Evolutionary conservation across 2,888 invertebrate genomes (phyloP).

Genomic region (Euproctis similis): DNA sequence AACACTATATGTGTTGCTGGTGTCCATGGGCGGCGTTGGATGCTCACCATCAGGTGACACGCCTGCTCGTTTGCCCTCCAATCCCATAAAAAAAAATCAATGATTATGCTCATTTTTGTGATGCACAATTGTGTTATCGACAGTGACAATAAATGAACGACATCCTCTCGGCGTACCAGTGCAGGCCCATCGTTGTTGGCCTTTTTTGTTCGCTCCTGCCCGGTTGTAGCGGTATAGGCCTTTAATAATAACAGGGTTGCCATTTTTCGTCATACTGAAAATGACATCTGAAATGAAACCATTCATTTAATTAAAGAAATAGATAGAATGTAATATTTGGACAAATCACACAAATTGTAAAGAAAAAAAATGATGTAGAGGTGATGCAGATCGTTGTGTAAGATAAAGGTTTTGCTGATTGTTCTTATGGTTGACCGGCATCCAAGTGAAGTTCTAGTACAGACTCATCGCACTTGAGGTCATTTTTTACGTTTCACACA

Average conservation of each 20-base stretch:
- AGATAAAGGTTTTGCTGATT: no score
- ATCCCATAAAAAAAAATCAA: no score
- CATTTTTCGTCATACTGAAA: conserved; percentile 11
- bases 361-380: no score
- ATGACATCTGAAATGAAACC: conserved; percentile 5
- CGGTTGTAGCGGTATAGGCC: conserved; percentile 15
- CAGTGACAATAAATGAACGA: conserved; percentile 8
- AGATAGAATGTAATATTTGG: no score
- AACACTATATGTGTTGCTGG: no score
- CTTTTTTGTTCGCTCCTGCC: conserved; percentile 3
- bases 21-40: no score
- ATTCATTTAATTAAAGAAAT: no score
- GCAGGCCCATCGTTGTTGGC: conserved; percentile 12
- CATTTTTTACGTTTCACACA: conserved; percentile 5
- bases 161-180: conserved; percentile 9
- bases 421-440: conserved; percentile 10
- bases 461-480: conserved; percentile 12
- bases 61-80: no score
- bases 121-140: conserved; percentile 6
- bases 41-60: no score
- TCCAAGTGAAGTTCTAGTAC: conserved; percentile 7
- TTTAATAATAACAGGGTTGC: conserved; percentile 14
- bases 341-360: no score
- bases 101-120: conserved; percentile 13
- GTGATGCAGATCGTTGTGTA: no score